Conservation (phyloP, 2,113 vertebrate species). For the Mus musculus region DNA sequence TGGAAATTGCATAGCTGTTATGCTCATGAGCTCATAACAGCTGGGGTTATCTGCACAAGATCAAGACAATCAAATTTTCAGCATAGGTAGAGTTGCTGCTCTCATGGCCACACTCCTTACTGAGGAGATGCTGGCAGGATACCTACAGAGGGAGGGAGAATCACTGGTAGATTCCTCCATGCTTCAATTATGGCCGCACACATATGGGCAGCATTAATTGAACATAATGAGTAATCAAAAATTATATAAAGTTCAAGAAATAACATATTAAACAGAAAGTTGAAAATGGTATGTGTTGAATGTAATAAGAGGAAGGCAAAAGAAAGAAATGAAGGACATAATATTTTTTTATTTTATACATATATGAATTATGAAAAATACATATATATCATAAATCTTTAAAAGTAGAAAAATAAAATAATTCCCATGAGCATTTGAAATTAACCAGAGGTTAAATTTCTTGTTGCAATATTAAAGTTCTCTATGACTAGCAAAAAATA, state of each 20-base stretch:
- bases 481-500: neutral
- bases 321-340: neutral
- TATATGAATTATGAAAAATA: neutral
- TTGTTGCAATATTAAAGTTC: neutral
- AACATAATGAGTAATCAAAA: neutral
- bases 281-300: neutral
- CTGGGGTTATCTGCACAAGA: neutral
- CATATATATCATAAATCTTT: neutral
- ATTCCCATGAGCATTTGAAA: neutral
- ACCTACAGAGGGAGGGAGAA: neutral
- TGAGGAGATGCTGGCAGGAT: neutral
- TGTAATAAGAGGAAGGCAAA: neutral
- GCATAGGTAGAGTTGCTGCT: too few species aligned
- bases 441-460: neutral
- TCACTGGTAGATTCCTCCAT: neutral
- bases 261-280: neutral
- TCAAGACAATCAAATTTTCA: neutral
- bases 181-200: neutral
- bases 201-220: neutral
- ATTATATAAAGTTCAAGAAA: neutral
- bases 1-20: neutral
- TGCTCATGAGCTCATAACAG: neutral
- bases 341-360: neutral
- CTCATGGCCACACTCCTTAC: neutral
- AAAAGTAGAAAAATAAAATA: neutral